phyloP scores from a whole-genome alignment of 2,888 invertebrate genomes.

The Kryphioiulus occultus region DNA sequence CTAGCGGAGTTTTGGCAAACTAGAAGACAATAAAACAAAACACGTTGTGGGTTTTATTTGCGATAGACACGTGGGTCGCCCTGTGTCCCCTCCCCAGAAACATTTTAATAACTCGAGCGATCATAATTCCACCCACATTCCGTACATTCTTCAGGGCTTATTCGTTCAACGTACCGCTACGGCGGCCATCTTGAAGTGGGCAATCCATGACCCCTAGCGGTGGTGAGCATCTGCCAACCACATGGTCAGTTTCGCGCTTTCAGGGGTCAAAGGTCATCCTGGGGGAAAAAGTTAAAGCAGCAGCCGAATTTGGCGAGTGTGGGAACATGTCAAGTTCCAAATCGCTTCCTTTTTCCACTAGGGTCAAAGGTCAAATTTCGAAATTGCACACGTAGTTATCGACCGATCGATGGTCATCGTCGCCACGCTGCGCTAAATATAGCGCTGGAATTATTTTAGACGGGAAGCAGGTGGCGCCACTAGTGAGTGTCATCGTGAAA shows the following conservation, averaged over 20 bases:
- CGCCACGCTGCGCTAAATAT: no score
- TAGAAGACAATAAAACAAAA: neutral
- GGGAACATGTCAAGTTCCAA: neutral
- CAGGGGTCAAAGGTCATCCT: neutral
- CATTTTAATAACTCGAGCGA: neutral
- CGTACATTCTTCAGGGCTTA: neutral
- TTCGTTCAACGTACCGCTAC: neutral
- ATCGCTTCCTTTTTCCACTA: neutral
- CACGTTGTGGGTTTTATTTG: neutral
- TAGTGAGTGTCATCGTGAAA: no score
- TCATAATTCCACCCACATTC: neutral
- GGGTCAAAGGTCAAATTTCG: no score
- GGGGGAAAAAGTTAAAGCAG: neutral
- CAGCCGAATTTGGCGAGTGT: neutral
- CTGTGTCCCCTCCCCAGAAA: no score
- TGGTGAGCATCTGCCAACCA: neutral
- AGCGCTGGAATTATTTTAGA: no score
- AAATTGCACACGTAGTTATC: no score
- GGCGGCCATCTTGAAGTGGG: neutral
- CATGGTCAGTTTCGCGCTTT: neutral
- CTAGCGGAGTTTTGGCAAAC: neutral
- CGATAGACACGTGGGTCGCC: neutral
- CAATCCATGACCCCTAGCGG: neutral
- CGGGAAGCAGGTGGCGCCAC: no score
- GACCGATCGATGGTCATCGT: no score